Evolutionary conservation across 2,113 vertebrate species (phyloP).

Genomic region (Tetrao urogallus): DNA sequence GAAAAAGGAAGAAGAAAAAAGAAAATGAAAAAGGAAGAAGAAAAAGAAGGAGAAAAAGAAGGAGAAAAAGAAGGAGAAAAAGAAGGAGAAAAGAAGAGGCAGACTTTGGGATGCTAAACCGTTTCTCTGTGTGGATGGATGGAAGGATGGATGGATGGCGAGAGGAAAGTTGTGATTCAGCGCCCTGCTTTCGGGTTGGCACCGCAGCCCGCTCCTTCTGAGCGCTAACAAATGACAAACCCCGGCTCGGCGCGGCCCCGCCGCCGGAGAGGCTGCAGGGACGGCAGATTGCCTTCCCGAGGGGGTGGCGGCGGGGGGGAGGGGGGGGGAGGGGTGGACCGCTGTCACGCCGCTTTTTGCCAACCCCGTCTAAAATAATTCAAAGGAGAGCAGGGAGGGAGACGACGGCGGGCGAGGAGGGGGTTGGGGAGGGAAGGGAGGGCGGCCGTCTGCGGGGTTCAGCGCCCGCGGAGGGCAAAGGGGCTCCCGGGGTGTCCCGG

Average conservation of each 20-base stretch:
- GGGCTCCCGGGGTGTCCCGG: too few species aligned
- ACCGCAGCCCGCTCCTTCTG: constrained; percentile 25
- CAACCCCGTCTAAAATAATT: neutral
- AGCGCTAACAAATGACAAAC: neutral
- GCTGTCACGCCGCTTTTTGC: neutral
- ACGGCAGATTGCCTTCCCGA: constrained; percentile 16
- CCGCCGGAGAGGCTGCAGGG: neutral
- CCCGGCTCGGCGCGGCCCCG: neutral
- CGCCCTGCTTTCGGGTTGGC: constrained; percentile 13
- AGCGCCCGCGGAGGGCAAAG: too few species aligned
- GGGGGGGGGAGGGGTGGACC: neutral
- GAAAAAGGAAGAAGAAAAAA: too few species aligned
- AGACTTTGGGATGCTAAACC: neutral
- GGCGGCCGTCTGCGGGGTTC: too few species aligned
- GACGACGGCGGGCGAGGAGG: neutral
- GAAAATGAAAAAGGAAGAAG: too few species aligned
- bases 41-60: too few species aligned
- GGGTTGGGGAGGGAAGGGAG: neutral
- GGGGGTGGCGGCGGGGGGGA: neutral
- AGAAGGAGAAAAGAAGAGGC: neutral
- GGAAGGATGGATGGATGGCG: neutral
- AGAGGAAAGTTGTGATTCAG: neutral
- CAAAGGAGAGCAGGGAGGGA: neutral
- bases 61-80: too few species aligned
- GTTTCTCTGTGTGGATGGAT: neutral